These are phyloP conservation scores for Phrynosoma platyrhinos DNA, from an alignment of 2,113 vertebrate species.

Conservation along the genomic window DNA sequence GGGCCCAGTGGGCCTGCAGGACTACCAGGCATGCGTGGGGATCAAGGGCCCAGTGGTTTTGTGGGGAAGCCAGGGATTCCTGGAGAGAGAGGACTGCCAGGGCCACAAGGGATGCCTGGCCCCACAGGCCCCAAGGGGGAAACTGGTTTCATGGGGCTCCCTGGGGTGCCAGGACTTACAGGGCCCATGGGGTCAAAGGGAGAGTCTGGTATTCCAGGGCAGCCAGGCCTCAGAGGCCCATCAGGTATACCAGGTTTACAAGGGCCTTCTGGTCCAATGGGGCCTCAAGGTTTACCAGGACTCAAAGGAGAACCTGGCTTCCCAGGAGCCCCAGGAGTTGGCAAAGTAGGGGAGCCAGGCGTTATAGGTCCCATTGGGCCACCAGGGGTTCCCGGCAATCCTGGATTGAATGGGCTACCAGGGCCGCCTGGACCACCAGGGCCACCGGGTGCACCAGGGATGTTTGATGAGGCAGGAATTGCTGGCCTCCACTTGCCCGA, in stretches of 20 bases:
- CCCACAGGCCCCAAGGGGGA: slow-evolving; percentile 94
- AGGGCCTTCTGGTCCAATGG: slow-evolving; percentile 93
- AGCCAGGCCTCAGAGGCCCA: slow-evolving; percentile 89
- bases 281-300: slow-evolving; percentile 92
- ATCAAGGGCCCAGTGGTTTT: slow-evolving; percentile 88
- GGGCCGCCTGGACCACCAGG: slow-evolving; percentile 86
- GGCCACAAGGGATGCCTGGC: slow-evolving; percentile 85
- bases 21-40: slow-evolving; percentile 88
- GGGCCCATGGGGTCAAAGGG: slow-evolving; percentile 88
- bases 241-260: slow-evolving; percentile 95
- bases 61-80: slow-evolving; percentile 88
- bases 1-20: slow-evolving; percentile 90
- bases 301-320: slow-evolving; percentile 89
- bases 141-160: slow-evolving; percentile 86
- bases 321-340: slow-evolving; percentile 87
- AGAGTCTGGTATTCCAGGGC: slow-evolving; percentile 87
- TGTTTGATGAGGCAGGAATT: slow-evolving; percentile 84
- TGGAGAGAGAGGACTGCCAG: slow-evolving; percentile 91
- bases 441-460: slow-evolving; percentile 78
- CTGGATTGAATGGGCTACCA: slow-evolving; percentile 85
- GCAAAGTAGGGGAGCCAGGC: slow-evolving; percentile 86
- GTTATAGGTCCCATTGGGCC: slow-evolving; percentile 88
- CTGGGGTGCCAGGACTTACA: slow-evolving; percentile 86
- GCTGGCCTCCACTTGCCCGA: slow-evolving; percentile 85
- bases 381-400: slow-evolving; percentile 85